Conservation (phyloP, 2,113 vertebrate species). For the Enhydra lutris region DNA sequence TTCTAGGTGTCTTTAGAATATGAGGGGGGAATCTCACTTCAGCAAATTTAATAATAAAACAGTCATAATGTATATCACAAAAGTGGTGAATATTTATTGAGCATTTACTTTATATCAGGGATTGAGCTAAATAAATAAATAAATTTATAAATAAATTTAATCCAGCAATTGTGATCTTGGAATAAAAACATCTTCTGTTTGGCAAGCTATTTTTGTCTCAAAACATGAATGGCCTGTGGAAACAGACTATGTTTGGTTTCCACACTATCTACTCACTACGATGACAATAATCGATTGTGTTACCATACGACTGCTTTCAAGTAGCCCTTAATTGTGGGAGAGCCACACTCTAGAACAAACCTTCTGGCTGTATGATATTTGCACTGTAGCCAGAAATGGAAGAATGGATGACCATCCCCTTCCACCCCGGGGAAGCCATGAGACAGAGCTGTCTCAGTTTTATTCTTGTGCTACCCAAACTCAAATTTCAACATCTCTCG, state of each 20-base stretch:
- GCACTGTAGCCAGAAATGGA: neutral
- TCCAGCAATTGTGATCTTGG: neutral
- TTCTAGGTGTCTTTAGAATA: slow-evolving; percentile 16
- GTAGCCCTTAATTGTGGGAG: neutral
- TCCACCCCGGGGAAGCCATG: neutral
- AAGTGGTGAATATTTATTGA: neutral
- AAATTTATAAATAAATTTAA: no score
- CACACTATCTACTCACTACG: neutral
- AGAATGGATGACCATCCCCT: neutral
- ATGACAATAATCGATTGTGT: neutral
- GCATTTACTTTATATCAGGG: neutral
- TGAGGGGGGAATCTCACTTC: neutral
- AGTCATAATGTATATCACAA: neutral
- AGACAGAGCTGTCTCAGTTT: neutral
- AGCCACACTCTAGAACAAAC: neutral
- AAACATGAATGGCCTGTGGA: neutral
- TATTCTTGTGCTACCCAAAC: neutral
- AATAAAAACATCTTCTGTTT: neutral
- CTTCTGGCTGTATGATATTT: neutral
- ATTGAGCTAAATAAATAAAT: neutral
- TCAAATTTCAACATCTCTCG: neutral
- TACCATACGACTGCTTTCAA: neutral
- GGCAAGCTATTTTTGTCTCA: neutral
- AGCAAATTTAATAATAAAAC: slow-evolving; percentile 26
- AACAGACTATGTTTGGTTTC: neutral